Evolutionary conservation across 2,113 vertebrate species (phyloP).

Genomic region (Nannospalax galili): DNA sequence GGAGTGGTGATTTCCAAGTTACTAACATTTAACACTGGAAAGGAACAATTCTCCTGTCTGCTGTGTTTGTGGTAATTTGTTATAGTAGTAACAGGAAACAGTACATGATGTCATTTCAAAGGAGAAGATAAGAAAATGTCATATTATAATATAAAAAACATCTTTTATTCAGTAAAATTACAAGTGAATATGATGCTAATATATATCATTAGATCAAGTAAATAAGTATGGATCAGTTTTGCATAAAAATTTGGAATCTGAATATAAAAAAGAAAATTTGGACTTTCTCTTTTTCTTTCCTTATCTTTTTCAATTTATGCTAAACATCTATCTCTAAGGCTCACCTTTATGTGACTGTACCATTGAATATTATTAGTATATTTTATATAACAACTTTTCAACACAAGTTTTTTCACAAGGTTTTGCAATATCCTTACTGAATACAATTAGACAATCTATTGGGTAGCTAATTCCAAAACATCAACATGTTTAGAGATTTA

Average conservation of each 20-base stretch:
- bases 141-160: no score
- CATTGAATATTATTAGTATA: slow-evolving; percentile 4
- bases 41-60: no score
- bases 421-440: neutral
- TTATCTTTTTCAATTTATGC: neutral
- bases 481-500: slow-evolving; percentile 5
- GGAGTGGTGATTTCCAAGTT: no score
- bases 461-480: neutral
- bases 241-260: neutral
- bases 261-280: neutral
- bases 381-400: neutral
- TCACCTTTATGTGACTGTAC: neutral
- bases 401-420: neutral
- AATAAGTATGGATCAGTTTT: neutral
- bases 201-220: neutral
- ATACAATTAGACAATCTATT: neutral
- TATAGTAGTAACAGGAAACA: no score
- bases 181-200: neutral
- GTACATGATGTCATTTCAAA: no score
- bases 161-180: neutral
- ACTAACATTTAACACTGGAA: no score
- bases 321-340: neutral
- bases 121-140: neutral
- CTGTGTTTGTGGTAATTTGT: no score
- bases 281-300: neutral